A percentile compares a stretch with the other conserved stretches of the same genome.
These are phyloP conservation scores for Coregonus suidteri DNA, from an alignment of 2,797 vertebrate genomes.

Conservation along the genomic window DNA sequence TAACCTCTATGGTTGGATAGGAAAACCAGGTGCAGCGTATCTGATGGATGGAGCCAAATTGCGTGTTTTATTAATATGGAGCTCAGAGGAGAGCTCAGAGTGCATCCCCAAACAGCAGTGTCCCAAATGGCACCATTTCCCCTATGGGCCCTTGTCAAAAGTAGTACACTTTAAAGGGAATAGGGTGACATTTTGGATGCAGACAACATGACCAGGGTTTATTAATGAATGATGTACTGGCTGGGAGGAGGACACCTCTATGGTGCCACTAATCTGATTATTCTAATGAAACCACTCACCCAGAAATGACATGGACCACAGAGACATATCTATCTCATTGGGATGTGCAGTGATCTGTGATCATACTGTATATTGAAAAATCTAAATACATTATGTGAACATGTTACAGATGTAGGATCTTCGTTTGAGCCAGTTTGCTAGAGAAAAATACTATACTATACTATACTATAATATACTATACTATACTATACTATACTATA, in stretches of 20 bases:
- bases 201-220: background rate
- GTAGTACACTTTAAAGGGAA: background rate
- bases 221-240: background rate
- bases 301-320: conserved; percentile 15
- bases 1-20: background rate
- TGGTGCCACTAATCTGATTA: conserved; percentile 21
- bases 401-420: background rate
- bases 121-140: background rate
- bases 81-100: background rate
- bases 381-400: background rate
- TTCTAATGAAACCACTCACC: conserved; percentile 26
- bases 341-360: conserved; percentile 31
- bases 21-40: too few relatives aligned
- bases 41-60: too few relatives aligned
- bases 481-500: too few relatives aligned
- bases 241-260: conserved; percentile 17
- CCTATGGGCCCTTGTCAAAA: background rate
- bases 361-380: conserved; percentile 7
- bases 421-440: too few relatives aligned
- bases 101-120: background rate
- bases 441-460: too few relatives aligned
- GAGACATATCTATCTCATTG: background rate
- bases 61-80: background rate
- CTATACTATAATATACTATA: too few relatives aligned
- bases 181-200: background rate